Evolutionary conservation across 64 coral and sea anemone species (phyloP).

Genomic region (Catalaphyllia jardinei): DNA sequence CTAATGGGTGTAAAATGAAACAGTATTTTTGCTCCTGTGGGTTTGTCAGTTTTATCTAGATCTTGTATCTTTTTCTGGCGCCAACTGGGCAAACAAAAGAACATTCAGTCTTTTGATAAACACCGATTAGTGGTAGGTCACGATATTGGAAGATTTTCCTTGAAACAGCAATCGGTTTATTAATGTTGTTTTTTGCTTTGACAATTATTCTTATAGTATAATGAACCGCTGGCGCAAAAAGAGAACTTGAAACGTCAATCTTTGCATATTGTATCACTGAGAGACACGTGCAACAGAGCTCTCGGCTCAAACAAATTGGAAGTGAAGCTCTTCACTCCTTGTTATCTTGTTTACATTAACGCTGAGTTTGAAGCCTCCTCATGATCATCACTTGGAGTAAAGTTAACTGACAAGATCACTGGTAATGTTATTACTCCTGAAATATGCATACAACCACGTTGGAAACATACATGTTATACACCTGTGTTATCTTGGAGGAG

Average conservation of each 20-base stretch:
- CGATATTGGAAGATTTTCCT: neutral
- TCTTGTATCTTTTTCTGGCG: constrained; percentile 9
- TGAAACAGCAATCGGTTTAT: neutral
- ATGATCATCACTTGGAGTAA: neutral
- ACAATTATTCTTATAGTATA: too few species aligned
- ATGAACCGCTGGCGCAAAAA: too few species aligned
- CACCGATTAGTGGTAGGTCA: constrained; percentile 7
- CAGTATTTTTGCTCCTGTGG: neutral
- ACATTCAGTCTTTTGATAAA: constrained; percentile 21
- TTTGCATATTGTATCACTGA: neutral
- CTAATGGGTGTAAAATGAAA: neutral
- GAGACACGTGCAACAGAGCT: neutral
- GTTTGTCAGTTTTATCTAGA: constrained; percentile 3
- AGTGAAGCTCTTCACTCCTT: constrained; percentile 9
- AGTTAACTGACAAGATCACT: constrained; percentile 9
- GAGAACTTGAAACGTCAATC: too few species aligned
- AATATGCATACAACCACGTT: too few species aligned
- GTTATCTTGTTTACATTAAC: constrained; percentile 48
- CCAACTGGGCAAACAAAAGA: constrained; percentile 8
- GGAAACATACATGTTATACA: too few species aligned
- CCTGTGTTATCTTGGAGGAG: too few species aligned
- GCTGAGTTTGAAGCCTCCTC: neutral
- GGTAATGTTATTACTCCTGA: neutral
- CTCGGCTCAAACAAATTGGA: neutral
- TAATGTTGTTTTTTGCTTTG: neutral